Conservation (phyloP, 2,797 vertebrate species). For the Alosa sapidissima region DNA sequence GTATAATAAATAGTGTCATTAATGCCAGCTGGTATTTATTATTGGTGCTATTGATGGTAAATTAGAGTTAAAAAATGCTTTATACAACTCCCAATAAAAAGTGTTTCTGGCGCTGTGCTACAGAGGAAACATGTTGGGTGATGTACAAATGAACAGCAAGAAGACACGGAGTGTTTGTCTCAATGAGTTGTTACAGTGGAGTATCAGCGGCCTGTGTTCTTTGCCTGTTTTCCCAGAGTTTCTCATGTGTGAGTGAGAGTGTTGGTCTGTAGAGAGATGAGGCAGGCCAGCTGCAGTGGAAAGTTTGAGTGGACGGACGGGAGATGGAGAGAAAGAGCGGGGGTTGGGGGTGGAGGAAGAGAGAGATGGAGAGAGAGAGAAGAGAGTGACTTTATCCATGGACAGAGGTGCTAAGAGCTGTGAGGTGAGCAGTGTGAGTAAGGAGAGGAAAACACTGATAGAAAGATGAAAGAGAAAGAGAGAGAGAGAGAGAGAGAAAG, state of each 20-base stretch:
- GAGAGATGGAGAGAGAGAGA: not conserved
- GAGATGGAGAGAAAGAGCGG: not conserved
- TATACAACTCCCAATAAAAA: not conserved
- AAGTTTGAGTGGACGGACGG: slow-evolving; percentile 2
- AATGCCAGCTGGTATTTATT: not conserved
- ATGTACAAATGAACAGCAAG: not conserved
- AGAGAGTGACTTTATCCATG: not conserved
- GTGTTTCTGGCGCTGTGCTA: not conserved
- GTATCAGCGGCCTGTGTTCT: not conserved
- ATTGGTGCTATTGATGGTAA: not conserved
- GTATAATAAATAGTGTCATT: not conserved
- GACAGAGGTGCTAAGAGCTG: not conserved
- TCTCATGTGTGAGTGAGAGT: not conserved
- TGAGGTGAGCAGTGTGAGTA: too few species aligned
- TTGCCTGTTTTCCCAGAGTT: not conserved
- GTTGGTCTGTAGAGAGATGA: slow-evolving; percentile 5
- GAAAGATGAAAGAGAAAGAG: too few species aligned
- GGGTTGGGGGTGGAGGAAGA: not conserved
- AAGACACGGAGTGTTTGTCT: not conserved
- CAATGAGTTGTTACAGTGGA: not conserved
- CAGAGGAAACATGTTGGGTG: not conserved
- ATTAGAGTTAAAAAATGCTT: not conserved
- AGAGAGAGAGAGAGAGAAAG: too few species aligned
- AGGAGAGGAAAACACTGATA: too few species aligned
- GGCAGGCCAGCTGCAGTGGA: slow-evolving; percentile 2